Conservation (phyloP, 2,113 vertebrate species). For the Corydoras maculifer region DNA sequence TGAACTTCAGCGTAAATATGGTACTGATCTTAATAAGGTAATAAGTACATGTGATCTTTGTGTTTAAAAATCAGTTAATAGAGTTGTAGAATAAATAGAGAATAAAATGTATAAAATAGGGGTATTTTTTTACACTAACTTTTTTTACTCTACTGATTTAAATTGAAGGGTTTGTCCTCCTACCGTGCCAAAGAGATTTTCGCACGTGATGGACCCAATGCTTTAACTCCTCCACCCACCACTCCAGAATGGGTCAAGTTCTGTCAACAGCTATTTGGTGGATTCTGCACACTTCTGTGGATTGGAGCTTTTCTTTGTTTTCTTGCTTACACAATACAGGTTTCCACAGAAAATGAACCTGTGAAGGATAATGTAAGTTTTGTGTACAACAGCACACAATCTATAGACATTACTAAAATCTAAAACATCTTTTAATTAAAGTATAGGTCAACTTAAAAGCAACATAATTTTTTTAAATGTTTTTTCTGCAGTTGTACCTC, state of each 20-base stretch:
- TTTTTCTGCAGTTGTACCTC: constrained; percentile 76
- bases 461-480: neutral
- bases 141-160: neutral
- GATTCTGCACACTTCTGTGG: constrained; percentile 93
- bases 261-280: constrained; percentile 91
- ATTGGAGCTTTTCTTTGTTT: constrained; percentile 92
- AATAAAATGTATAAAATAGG: neutral
- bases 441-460: too few relatives aligned
- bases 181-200: constrained; percentile 83
- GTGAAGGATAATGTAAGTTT: constrained; percentile 84
- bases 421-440: too few relatives aligned
- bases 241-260: constrained; percentile 97
- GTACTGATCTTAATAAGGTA: constrained; percentile 82
- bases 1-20: constrained; percentile 88
- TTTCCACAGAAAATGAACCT: constrained; percentile 70
- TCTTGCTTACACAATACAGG: constrained; percentile 78
- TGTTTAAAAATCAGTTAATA: neutral
- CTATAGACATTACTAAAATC: neutral
- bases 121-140: neutral
- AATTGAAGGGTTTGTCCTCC: constrained; percentile 73
- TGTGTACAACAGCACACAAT: neutral
- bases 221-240: constrained; percentile 88
- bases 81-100: neutral
- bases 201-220: constrained; percentile 85
- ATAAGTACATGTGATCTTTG: constrained; percentile 35